Evolutionary conservation across 2,888 invertebrate genomes (phyloP), one percentile per base, ranked within the genome.

Genomic region (Anoncus sp.): DNA sequence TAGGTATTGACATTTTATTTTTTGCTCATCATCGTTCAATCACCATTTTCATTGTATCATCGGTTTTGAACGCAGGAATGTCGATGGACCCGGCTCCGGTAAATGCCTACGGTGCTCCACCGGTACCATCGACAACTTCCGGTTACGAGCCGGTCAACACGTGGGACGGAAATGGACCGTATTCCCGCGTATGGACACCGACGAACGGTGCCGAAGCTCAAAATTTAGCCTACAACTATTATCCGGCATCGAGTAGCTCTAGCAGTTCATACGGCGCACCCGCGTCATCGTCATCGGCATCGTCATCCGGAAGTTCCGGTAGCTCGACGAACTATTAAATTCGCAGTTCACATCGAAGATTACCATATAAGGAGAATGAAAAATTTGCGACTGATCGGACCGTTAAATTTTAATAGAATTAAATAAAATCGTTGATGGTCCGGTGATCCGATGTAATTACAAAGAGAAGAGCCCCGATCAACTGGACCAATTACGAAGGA

Each of bases 101-200:
- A 3, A 92, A 94, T 10, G 92, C 95, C 78, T 96, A 96, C 88
- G 96, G 96, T 55, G 94, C 94, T 60, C 95, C 96, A 53, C 92
- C 94, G 55, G 86, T 92, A 38, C 88, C 92, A 38, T 93, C 95
- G 75, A 93, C 93, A 67, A 92, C 94, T 2, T 92, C 94, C 6
- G 92, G 94, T 5, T 92, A 93, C 35, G 90, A 93, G 20, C 94
- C 96, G 35, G 93, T 94, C 78, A 95, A 95, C 86, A 95, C 96
- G 2, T 96, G 96, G 93, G 94, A 93, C 81, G 94, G 93, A 86
- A 94, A 95, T 62, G 96, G 96, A 9, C 96, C 96, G 1, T 97
- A 97, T 91, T 94, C 96, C 57, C 93, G 97, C 82, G 94, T 96
- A 1, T 97, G 96, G 96, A 95, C 95, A 85, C 90, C 90, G 22